Base-by-base conservation (phyloP, 2,797 vertebrate genomes). In the Mormyrops attenuatus region DNA sequence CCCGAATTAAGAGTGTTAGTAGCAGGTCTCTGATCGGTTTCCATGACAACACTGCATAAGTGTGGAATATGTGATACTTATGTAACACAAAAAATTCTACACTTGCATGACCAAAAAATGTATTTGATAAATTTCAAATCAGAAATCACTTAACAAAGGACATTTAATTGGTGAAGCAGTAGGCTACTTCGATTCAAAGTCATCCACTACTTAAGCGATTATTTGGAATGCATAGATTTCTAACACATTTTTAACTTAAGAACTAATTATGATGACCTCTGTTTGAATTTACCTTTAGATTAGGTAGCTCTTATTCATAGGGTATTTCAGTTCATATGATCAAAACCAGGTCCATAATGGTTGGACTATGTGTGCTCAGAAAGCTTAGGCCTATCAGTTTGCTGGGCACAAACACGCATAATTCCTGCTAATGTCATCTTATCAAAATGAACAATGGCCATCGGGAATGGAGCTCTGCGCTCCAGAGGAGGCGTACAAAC, bases 1-100 rank as follows among this genome's bases (percentile, higher is more conserved):
- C 88, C 84, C 88, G 82, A 57, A 89, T 20, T 87, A 50, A 57
- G 89, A 77, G 63, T 2, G 38, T 66, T 86, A 53, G 26, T 44
- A 20, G 38, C 69, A 73, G 38, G 17, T 4, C 11, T 44, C 82
- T 87, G 50, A 49, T n/a, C 20, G 22, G 82, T 89, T 89, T 84
- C 85, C 88, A 91, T 89, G 53, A 87, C 41, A 89, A 73, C 77
- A 73, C 89, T 55, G 88, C 88, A 90, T 89, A 69, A 89, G 85
- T 90, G 89, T 90, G 69, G 84, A 90, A 90, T 87, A 89, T 80
- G 85, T 89, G 47, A 77, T 89, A 20, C 85, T 80, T 90, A 89
- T 57, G 84, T 88, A 91, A 91, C 60, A 53, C 38, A 57, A 9
- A 77, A 63, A 84, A 88, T 89, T 49, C 88, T 88, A 88, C 85